These are phyloP conservation scores for Neodiprion virginianus DNA, from an alignment of 1,140 invertebrate species.

Conservation along the genomic window DNA sequence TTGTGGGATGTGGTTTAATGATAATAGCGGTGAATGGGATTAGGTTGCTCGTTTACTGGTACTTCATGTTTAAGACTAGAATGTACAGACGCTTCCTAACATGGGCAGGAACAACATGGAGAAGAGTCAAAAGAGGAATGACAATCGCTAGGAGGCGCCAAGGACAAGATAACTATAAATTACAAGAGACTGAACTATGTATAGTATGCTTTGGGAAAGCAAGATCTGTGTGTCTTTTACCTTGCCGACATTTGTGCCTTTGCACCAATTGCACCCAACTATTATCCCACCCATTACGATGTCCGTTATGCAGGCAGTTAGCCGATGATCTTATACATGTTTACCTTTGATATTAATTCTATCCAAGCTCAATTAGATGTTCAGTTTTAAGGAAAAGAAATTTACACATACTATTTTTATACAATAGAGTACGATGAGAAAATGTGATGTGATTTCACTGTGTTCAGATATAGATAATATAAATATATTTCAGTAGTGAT, in stretches of 20 bases:
- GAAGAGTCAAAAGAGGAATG: background rate
- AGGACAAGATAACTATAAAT: background rate
- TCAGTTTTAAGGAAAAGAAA: background rate
- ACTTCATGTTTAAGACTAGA: background rate
- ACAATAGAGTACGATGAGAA: background rate
- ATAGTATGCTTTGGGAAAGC: slow-evolving; percentile 20
- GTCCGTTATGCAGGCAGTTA: slow-evolving; percentile 17
- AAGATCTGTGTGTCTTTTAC: slow-evolving; percentile 19
- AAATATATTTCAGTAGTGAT: background rate
- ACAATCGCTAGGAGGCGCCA: background rate
- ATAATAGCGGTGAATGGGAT: background rate
- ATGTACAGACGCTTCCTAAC: background rate
- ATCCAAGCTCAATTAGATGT: background rate
- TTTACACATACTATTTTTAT: slow-evolving; percentile 8
- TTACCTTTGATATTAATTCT: slow-evolving; percentile 13
- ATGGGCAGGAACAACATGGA: background rate
- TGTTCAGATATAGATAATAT: slow-evolving; percentile 10
- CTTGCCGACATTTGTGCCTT: slow-evolving; percentile 23
- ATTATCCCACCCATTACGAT: background rate
- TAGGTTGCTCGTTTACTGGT: background rate
- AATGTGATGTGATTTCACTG: background rate
- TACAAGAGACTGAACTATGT: slow-evolving; percentile 21
- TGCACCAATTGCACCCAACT: slow-evolving; percentile 12
- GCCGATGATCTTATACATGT: slow-evolving; percentile 17
- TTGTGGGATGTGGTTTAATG: background rate